Evolutionary conservation across 2,888 invertebrate genomes (phyloP).

Genomic region (Stenchaetothrips biformis): DNA sequence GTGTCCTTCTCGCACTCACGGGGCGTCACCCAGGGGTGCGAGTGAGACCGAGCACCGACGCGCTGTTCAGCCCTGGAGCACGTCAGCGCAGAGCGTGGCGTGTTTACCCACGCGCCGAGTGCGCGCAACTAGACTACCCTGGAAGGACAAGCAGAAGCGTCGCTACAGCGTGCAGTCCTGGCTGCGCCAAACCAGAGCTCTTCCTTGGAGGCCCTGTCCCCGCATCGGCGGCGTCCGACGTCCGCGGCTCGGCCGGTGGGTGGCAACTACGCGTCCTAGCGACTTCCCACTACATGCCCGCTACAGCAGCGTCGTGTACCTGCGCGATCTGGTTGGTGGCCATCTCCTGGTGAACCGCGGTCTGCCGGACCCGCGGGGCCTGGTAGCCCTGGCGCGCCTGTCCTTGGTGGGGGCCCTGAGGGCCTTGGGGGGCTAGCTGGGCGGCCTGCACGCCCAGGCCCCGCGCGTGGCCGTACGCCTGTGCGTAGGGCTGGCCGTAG

Average conservation of each 20-base stretch:
- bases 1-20: no score
- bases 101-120: no score
- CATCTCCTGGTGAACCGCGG: slow-evolving; percentile 6
- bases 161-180: no score
- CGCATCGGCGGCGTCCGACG: no score
- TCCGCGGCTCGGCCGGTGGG: background rate
- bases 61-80: no score
- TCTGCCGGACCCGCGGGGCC: background rate
- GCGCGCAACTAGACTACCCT: no score
- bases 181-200: no score
- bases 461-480: background rate
- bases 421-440: background rate
- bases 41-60: no score
- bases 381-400: background rate
- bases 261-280: background rate
- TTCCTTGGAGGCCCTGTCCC: no score
- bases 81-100: no score
- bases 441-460: background rate
- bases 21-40: no score
- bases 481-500: slow-evolving; percentile 14
- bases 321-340: slow-evolving; percentile 19
- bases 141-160: no score
- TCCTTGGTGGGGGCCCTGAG: background rate
- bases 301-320: background rate
- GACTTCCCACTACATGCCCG: background rate